Percentiles rank a stretch among this genome's conserved stretches.
Evolutionary conservation across 2,888 invertebrate species (phyloP).

Genomic region (Clusia tigrina): DNA sequence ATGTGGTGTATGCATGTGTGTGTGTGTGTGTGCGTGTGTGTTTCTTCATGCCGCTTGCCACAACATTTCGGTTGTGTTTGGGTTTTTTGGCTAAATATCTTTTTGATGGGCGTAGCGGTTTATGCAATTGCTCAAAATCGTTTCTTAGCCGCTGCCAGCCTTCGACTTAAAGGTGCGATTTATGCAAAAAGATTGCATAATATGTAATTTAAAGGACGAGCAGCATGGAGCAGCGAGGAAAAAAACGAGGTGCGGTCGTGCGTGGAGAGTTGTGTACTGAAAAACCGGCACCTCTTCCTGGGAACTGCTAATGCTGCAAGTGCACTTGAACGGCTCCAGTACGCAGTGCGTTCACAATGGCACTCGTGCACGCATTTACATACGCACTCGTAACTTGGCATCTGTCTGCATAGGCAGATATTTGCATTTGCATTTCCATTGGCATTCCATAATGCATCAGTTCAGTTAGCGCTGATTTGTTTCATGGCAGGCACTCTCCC

Average conservation of each 20-base stretch:
- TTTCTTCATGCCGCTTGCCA: not conserved
- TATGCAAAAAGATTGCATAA: not conserved
- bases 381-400: not conserved
- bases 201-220: not conserved
- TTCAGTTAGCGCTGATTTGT: not conserved
- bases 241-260: too few species aligned
- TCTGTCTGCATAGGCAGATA: too few species aligned
- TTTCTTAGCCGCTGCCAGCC: not conserved
- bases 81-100: constrained; percentile 2
- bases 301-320: not conserved
- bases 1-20: too few species aligned
- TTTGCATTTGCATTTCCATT: not conserved
- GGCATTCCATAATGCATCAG: not conserved
- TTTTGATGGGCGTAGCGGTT: constrained; percentile 10
- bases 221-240: not conserved
- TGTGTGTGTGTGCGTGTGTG: not conserved
- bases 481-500: constrained; percentile 4
- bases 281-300: not conserved
- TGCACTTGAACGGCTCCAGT: not conserved
- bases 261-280: too few species aligned
- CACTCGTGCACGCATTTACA: not conserved
- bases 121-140: not conserved
- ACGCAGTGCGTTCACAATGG: too few species aligned
- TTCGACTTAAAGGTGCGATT: not conserved
- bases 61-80: not conserved